A percentile compares a stretch with the other conserved stretches of the same genome.
Conservation (phyloP, 1,140 invertebrate species). For the Sycophila sp. region DNA sequence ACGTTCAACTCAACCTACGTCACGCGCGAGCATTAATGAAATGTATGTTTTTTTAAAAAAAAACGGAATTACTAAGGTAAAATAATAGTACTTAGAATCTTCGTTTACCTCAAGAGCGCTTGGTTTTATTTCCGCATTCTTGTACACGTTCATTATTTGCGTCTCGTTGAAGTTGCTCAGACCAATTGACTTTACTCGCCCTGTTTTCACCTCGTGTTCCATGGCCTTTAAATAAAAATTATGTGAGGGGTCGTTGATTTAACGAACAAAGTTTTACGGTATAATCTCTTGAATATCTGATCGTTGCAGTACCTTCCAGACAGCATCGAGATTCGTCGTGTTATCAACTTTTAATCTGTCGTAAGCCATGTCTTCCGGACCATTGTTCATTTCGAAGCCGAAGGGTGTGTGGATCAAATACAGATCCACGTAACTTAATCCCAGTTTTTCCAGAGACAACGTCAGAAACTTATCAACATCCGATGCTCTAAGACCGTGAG, state of each 20-base stretch:
- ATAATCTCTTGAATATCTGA: no score
- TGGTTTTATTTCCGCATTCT: conserved; percentile 68
- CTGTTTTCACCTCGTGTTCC: conserved; percentile 72
- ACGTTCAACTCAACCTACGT: conserved; percentile 79
- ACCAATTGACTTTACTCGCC: conserved; percentile 76
- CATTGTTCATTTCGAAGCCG: no score
- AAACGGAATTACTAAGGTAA: not conserved
- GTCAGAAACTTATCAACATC: no score
- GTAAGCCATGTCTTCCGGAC: no score
- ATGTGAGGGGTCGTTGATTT: no score
- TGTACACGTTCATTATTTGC: conserved; percentile 74
- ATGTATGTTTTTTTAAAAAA: conserved; percentile 6
- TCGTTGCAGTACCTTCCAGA: conserved; percentile 81
- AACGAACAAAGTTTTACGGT: no score
- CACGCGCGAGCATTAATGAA: no score
- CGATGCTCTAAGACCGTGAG: no score
- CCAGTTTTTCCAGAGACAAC: no score
- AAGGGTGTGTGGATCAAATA: no score
- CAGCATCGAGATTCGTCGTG: conserved; percentile 75
- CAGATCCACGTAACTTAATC: no score
- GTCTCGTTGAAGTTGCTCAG: conserved; percentile 81
- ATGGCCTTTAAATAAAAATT: conserved; percentile 69
- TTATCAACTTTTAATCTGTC: no score
- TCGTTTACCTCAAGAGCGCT: conserved; percentile 73
- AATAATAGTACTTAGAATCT: not conserved